These are phyloP conservation scores for Lepidocyrtinus sp. DNA, from an alignment of 2,888 invertebrate species.

Conservation along the genomic window DNA sequence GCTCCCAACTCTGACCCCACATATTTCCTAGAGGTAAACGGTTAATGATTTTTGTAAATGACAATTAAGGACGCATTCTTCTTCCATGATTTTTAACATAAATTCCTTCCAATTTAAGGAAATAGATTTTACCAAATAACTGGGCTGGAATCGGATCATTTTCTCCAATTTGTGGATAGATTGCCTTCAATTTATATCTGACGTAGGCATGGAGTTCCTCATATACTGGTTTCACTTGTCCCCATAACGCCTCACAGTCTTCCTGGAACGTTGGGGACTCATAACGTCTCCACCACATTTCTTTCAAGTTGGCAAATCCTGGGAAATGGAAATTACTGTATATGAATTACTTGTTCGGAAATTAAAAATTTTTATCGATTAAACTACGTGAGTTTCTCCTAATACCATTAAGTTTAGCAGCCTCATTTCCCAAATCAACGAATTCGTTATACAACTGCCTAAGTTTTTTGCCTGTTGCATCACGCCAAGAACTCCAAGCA, in stretches of 20 bases:
- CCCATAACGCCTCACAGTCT: constrained; percentile 77
- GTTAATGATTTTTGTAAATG: no score
- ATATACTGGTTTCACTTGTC: constrained; percentile 82
- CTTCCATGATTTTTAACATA: no score
- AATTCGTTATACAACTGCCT: constrained; percentile 85
- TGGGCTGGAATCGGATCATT: constrained; percentile 87
- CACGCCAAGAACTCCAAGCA: constrained; percentile 87
- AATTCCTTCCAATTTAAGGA: not conserved
- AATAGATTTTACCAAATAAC: constrained; percentile 78
- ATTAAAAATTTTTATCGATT: no score
- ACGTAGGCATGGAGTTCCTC: constrained; percentile 89
- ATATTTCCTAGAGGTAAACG: constrained; percentile 77
- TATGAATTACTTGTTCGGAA: no score
- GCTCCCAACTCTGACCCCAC: constrained; percentile 89
- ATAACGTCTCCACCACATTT: constrained; percentile 86
- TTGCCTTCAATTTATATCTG: constrained; percentile 78
- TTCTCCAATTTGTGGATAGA: constrained; percentile 77
- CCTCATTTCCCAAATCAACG: constrained; percentile 84
- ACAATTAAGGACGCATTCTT: no score
- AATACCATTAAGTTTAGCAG: constrained; percentile 83
- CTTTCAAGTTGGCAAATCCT: constrained; percentile 42
- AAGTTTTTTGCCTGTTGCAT: constrained; percentile 83
- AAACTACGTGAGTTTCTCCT: no score
- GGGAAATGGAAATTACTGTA: not conserved
- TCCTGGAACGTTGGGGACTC: constrained; percentile 75